Base-by-base conservation (phyloP, 1,140 invertebrate genomes). In the Drosophila mojavensis region DNA sequence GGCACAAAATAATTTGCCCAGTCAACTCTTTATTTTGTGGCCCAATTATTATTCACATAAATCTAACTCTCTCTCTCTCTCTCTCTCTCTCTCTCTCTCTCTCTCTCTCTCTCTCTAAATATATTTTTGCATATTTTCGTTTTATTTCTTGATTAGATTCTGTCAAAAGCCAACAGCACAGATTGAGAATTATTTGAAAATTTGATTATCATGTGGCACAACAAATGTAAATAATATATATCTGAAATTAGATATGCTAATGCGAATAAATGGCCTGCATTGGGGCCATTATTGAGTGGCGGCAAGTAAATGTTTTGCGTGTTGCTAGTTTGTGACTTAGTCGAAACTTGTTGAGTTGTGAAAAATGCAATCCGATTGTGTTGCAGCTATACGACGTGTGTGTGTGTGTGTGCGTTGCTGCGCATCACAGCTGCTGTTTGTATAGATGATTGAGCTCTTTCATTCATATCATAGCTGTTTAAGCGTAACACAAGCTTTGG, bases 371-470 rank as follows among this genome's bases (percentile, higher is more conserved):
- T 63, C 50, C 33, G 58, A 36, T 36, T 56, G 9, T 26, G 28
- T 9, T 28, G 28, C 28, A 48, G 15, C 56, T 28, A 7, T 33
- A 9, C 33, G 20, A 33, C 6, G 10, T 47, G 45, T 17, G 17
- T 48, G n/a, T 47, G 15, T 28, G n/a, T 20, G 20, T 28, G 24
- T 11, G 26, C 36, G 4, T 41, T 10, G 9, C 39, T 11, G 62
- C 10, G 17, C 20, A 26, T 10, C 55, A 56, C 56, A 58, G 33
- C 71, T 56, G 58, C 56, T 74, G 70, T 73, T 73, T 73, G 70
- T 68, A 61, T 33, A 74, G 64, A 74, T 74, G 71, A 74, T 68
- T 74, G 71, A 74, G 64, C 62, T 74, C 43, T 67, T 62, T 50
- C 61, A 56, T 74, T 62, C 50, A 56, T 69, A 74, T 68, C 65